Conservation (phyloP, 92 coral and sea anemone genomes). For the Meandrina meandrites region DNA sequence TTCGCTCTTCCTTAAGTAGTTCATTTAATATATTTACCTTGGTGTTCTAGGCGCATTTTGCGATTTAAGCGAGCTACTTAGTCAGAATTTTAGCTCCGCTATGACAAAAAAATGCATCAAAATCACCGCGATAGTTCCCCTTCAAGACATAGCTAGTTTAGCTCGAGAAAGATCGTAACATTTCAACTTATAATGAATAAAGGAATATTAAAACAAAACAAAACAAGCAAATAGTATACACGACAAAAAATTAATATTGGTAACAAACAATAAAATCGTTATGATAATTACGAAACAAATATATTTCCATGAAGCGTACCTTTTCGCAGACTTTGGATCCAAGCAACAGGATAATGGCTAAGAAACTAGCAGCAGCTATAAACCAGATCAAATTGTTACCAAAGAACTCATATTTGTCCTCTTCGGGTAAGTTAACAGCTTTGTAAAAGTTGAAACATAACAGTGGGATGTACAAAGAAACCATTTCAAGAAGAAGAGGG, state of each 20-base stretch:
- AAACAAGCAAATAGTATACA: not conserved
- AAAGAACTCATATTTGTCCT: not conserved
- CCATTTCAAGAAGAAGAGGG: not conserved
- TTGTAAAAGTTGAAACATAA: not conserved
- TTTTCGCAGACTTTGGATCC: not conserved
- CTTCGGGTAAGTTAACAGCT: not conserved
- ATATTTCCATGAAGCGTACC: not conserved
- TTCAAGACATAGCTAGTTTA: too few species aligned
- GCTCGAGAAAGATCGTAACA: too few species aligned
- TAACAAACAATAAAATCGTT: not conserved
- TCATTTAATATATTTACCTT: too few species aligned
- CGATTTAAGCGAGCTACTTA: too few species aligned
- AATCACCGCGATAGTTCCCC: too few species aligned
- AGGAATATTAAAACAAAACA: not conserved
- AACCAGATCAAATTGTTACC: not conserved
- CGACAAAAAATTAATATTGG: too few species aligned
- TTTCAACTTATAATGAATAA: too few species aligned
- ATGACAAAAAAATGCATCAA: too few species aligned
- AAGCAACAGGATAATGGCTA: not conserved
- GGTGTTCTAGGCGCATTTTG: too few species aligned
- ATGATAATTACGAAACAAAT: not conserved
- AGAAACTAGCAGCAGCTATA: not conserved
- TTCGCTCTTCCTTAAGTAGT: too few species aligned
- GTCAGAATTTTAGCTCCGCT: too few species aligned
- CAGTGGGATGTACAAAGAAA: not conserved